Evolutionary conservation across 2,113 vertebrate species (phyloP).

Genomic region (Psettodes erumei): DNA sequence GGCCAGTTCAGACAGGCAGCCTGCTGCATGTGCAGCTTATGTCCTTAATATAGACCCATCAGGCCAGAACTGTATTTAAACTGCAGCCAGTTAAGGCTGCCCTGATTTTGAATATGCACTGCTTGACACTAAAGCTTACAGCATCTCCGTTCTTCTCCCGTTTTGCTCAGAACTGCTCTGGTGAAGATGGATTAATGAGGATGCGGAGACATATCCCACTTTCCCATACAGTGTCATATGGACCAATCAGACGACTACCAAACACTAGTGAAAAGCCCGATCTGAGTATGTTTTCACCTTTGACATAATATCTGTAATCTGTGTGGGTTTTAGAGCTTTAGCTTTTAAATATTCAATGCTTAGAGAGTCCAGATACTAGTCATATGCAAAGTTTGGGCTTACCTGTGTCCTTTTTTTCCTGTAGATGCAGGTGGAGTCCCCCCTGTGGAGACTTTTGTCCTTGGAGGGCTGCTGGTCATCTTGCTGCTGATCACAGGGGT

Average conservation of each 20-base stretch:
- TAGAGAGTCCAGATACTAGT: neutral
- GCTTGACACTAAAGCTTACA: neutral
- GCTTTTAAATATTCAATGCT: neutral
- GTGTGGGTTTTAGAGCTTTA: neutral
- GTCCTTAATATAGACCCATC: constrained; percentile 57
- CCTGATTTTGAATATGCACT: constrained; percentile 23
- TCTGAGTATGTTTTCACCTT: constrained; percentile 62
- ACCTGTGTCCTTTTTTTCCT: constrained; percentile 18
- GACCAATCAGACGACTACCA: constrained; percentile 78
- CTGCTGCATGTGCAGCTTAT: constrained; percentile 19
- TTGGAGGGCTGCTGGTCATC: constrained; percentile 76
- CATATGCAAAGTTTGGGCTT: neutral
- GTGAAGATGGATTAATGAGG: constrained; percentile 67
- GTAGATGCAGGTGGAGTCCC: constrained; percentile 65
- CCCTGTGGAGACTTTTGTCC: constrained; percentile 79
- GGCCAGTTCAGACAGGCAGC: constrained; percentile 60
- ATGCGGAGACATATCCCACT: constrained; percentile 72
- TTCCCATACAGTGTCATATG: constrained; percentile 78
- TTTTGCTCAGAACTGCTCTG: constrained; percentile 80
- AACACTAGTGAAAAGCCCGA: constrained; percentile 46
- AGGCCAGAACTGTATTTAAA: constrained; percentile 34
- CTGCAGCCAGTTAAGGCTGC: neutral
- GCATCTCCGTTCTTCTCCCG: neutral
- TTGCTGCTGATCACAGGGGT: constrained; percentile 79
- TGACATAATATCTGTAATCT: neutral